These are phyloP conservation scores for Zoanthus gigantus DNA, from an alignment of 92 coral and sea anemone species.

Conservation along the genomic window DNA sequence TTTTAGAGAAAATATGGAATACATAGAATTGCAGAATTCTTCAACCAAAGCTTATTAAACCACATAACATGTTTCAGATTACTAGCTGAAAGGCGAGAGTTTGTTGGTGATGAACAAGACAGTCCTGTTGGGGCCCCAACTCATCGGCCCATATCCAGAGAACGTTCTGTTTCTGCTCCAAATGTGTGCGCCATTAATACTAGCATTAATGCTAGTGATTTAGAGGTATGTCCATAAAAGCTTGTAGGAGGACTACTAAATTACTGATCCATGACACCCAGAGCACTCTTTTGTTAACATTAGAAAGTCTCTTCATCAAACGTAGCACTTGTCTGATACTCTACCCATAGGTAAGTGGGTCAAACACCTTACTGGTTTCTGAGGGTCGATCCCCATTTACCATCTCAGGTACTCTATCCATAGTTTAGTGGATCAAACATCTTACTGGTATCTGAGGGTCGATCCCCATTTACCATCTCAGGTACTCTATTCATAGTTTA, in stretches of 20 bases:
- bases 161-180: constrained; percentile 97
- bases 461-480: no score
- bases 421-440: no score
- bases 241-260: neutral
- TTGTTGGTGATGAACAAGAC: constrained; percentile 50
- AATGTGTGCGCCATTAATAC: constrained; percentile 72
- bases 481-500: no score
- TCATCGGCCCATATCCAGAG: constrained; percentile 76
- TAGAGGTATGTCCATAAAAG: constrained; percentile 60
- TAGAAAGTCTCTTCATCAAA: no score
- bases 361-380: no score
- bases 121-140: constrained; percentile 49
- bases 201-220: constrained; percentile 38
- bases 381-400: no score
- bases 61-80: constrained; percentile 24
- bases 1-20: neutral
- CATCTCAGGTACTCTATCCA: no score
- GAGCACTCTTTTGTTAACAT: no score
- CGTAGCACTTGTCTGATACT: no score
- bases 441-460: no score
- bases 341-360: no score
- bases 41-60: neutral
- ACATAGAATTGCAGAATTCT: neutral
- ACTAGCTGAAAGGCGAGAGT: constrained; percentile 50
- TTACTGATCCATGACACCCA: no score